Base-by-base conservation (phyloP, 2,113 vertebrate genomes). In the Menura novaehollandiae region DNA sequence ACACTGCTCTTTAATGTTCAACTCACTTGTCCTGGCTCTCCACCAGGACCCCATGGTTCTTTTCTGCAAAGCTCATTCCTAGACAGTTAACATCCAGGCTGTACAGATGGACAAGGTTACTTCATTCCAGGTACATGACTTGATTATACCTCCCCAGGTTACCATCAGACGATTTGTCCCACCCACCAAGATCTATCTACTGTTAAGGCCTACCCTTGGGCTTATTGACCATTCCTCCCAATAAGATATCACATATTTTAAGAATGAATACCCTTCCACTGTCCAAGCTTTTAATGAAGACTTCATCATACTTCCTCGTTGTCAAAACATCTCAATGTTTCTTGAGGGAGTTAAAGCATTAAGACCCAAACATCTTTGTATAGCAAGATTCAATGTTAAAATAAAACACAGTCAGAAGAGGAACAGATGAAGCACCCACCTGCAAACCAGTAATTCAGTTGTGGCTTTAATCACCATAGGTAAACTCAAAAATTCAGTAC, bases 231-330 rank as follows among this genome's bases (percentile, higher is more conserved):
- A 41, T 22, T 60, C 39, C 26, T 27, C 11, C 13, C 20, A 53
- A 4, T 8, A 68, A 4, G 1, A 0, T 41, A 80, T 16, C 21
- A 76, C 0, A 1, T 10, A 26, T 41, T 26, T 51, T 16, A 55
- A 72, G 28, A 37, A 58, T 12, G 3, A 81, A 56, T 3, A 81
- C 2, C 14, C 28, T 55, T 77, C 26, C 22, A n/a, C 28, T 46
- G 33, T 22, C 17, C 15, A 46, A 49, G 28, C 11, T 72, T 67
- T 41, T 62, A 56, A 85, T 2, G 0, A 81, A 76, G 47, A 60
- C 13, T 35, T 71, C 6, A 41, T 24, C 4, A 9, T 15, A 21
- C 41, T 71, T 71, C 39, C 23, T 47, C 37, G 78, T 24, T 58
- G 28, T 39, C 52, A 73, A 78, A 47, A 32, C 5, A 32, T 35